Conservation (phyloP, 2,113 vertebrate genomes). For the Saguinus imperator region DNA sequence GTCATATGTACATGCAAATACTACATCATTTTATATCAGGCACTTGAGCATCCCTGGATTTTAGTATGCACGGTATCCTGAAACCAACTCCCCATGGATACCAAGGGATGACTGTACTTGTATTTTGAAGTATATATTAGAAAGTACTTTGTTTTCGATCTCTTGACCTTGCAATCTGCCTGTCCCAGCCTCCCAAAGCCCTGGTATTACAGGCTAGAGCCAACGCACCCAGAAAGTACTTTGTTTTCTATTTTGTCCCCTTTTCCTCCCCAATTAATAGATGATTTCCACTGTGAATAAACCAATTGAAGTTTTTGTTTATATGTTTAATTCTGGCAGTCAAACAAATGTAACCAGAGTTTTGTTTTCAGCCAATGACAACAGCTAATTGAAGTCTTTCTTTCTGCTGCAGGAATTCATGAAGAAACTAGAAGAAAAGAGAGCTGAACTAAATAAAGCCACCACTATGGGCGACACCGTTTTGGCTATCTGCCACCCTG, state of each 20-base stretch:
- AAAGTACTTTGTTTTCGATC: background rate
- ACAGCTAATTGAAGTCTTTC: conserved; percentile 67
- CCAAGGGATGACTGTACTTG: background rate
- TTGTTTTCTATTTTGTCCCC: background rate
- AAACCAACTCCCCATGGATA: background rate
- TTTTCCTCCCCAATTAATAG: background rate
- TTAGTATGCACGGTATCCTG: background rate
- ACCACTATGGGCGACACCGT: conserved; percentile 94
- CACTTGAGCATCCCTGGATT: background rate
- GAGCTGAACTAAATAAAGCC: conserved; percentile 91
- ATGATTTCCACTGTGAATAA: background rate
- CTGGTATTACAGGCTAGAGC: no score
- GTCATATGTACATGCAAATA: background rate
- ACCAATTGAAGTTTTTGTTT: background rate
- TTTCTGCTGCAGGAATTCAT: conserved; percentile 92
- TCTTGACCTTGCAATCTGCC: no score
- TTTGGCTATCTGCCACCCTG: conserved; percentile 95
- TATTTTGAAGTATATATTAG: background rate
- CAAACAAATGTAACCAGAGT: background rate
- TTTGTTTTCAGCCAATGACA: conserved; percentile 57
- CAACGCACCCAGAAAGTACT: background rate
- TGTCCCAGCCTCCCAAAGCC: no score
- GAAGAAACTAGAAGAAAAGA: conserved; percentile 97
- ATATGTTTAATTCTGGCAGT: background rate
- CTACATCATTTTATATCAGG: background rate